Evolutionary conservation across 2,113 vertebrate genomes (phyloP), one percentile per base, ranked within the genome.

Genomic region (Spilogale gracilis): DNA sequence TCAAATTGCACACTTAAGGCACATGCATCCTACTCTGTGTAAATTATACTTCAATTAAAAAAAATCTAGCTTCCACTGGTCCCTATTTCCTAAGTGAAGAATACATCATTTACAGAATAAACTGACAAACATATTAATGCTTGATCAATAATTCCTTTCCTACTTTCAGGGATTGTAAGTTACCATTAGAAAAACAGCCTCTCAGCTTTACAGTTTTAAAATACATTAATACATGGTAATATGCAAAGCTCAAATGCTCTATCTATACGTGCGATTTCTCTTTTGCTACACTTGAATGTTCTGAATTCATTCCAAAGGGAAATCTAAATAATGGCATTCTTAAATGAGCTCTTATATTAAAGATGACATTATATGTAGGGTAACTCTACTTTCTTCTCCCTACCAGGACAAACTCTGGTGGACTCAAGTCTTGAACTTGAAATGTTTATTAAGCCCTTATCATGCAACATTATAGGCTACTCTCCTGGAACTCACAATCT

Each of bases 251-350:
- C 58, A 84, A 89, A 94, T 38, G 52, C 14, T 21, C 43, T 21
- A 63, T 73, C 63, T 92, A 2, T 27, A 74, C 69, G 25, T 54
- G 13, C 10, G 20, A 78, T 17, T 92, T 83, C 13, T 82, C n/a
- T 92, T 94, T 63, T 38, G 38, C 48, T 54, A 73, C 23, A 83
- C 32, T 91, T 48, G 30, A 84, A 18, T 65, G 27, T 54, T 79
- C 38, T 38, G 27, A 84, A 84, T 30, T 89, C 84, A 92, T 73
- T 87, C 56, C 21, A 92, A 92, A n/a, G 88, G 32, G 13, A 50
- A 74, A 89, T 88, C 69, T 43, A 83, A 96, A 94, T 84, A 91
- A 96, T 27, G 27, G 17, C 58, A 20, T 92, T 94, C 69, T 92
- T 84, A 83, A 80, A 60, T 80, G 76, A 88, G 60, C 27, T 63